Base-by-base conservation (phyloP, 1,140 invertebrate genomes). In the Phymastichus coffea region DNA sequence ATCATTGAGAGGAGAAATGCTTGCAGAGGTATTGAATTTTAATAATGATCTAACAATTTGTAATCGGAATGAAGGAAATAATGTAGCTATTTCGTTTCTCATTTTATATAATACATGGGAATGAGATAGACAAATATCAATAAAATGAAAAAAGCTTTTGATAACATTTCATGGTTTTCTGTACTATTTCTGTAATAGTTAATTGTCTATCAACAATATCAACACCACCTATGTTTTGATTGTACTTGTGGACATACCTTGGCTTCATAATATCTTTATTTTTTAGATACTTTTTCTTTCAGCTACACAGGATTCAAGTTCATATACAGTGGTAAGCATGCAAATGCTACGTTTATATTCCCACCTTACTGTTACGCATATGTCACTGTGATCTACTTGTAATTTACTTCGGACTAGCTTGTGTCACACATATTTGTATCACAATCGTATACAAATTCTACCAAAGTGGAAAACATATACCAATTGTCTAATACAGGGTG, bases 121-220 rank as follows among this genome's bases (percentile, higher is more conserved):
- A n/a, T n/a, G n/a, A n/a, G n/a, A n/a, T n/a, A n/a, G n/a, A n/a
- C n/a, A n/a, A n/a, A n/a, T n/a, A n/a, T n/a, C n/a, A n/a, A n/a
- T 40, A 59, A 63, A 44, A 46, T 63, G 51, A 28, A 53, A 53
- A 53, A 53, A 53, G 37, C 51, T 46, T 46, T 4, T 12, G 14
- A 43, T 55, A 53, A 17, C 33, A 53, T 22, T 53, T 38, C 33
- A 53, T 38, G 2, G 40, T 41, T 41, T 53, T 53, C 38, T 7
- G 6, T 9, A 53, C 49, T 53, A 35, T 10, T 38, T 37, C 33
- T 8, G 22, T 53, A 4, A 53, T 38, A 37, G 19, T 38, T 23
- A 53, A 28, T 38, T n/a, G n/a, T n/a, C n/a, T n/a, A n/a, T n/a
- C n/a, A n/a, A n/a, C n/a, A n/a, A n/a, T n/a, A n/a, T n/a, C n/a